Conservation (phyloP, 2,888 invertebrate genomes). For the Ecdyonurus torrentis region DNA sequence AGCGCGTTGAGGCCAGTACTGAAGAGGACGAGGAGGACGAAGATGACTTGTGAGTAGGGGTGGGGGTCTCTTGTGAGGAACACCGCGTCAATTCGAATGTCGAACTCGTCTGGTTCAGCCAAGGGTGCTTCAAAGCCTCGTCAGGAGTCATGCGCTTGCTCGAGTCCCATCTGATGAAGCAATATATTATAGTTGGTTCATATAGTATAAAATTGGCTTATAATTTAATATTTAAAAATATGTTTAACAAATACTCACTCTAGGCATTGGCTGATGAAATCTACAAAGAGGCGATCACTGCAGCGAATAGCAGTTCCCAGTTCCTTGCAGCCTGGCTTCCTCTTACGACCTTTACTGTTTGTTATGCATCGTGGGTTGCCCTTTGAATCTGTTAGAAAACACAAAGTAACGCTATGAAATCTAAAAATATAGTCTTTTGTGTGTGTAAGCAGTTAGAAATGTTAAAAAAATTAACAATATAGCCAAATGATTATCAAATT, state of each 20-base stretch:
- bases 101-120: conserved; percentile 32
- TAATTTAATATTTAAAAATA: not conserved
- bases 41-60: conserved; percentile 30
- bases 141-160: conserved; percentile 80
- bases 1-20: conserved; percentile 13
- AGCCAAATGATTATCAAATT: too few relatives aligned
- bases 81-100: not conserved
- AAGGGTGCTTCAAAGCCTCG: conserved; percentile 79
- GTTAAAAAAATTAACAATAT: too few relatives aligned
- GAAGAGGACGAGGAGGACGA: conserved; percentile 24
- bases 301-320: conserved; percentile 67
- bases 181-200: conserved; percentile 3
- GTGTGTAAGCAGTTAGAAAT: too few relatives aligned
- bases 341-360: conserved; percentile 84
- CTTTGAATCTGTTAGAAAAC: conserved; percentile 58
- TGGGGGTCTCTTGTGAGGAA: conserved; percentile 10
- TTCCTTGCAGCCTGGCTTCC: conserved; percentile 71
- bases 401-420: too few relatives aligned
- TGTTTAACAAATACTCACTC: conserved; percentile 47
- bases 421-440: too few relatives aligned
- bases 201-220: conserved; percentile 1
- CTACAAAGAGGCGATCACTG: conserved; percentile 74
- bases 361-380: conserved; percentile 81
- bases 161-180: conserved; percentile 67
- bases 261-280: conserved; percentile 78